These are phyloP conservation scores for Lagodon rhomboides DNA, from an alignment of 2,797 vertebrate species.

Conservation along the genomic window DNA sequence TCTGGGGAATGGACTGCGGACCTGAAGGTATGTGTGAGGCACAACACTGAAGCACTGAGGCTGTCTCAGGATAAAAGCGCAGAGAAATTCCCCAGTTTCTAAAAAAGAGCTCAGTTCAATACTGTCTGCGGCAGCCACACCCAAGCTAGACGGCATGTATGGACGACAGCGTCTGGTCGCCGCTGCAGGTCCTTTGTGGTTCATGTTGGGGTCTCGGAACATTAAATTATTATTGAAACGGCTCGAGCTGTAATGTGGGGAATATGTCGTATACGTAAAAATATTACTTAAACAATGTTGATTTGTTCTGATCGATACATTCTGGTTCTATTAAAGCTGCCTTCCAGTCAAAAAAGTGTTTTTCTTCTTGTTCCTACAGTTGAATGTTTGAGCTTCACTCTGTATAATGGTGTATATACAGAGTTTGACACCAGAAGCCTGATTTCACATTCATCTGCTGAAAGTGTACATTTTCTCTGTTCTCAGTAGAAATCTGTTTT, in stretches of 20 bases:
- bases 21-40: conserved; percentile 82
- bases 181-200: conserved; percentile 51
- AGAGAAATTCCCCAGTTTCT: conserved; percentile 79
- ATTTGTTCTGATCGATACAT: neutral
- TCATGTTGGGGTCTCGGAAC: conserved; percentile 29
- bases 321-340: neutral
- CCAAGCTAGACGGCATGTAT: conserved; percentile 65
- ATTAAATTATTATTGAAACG: conserved; percentile 5
- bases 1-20: conserved; percentile 82
- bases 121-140: conserved; percentile 74
- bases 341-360: too few relatives aligned
- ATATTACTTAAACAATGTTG: neutral
- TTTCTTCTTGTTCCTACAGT: too few relatives aligned
- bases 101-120: conserved; percentile 75
- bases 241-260: conserved; percentile 1
- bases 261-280: neutral
- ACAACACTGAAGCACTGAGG: conserved; percentile 72
- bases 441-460: too few relatives aligned
- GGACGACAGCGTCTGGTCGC: conserved; percentile 63
- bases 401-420: too few relatives aligned
- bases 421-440: too few relatives aligned
- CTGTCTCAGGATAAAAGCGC: conserved; percentile 77
- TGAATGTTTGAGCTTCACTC: too few relatives aligned
- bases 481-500: too few relatives aligned
- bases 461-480: too few relatives aligned